Percentiles rank a stretch among this genome's conserved stretches.
Evolutionary conservation across 2,888 invertebrate genomes (phyloP).

Genomic region (Caenorhabditis becei): DNA sequence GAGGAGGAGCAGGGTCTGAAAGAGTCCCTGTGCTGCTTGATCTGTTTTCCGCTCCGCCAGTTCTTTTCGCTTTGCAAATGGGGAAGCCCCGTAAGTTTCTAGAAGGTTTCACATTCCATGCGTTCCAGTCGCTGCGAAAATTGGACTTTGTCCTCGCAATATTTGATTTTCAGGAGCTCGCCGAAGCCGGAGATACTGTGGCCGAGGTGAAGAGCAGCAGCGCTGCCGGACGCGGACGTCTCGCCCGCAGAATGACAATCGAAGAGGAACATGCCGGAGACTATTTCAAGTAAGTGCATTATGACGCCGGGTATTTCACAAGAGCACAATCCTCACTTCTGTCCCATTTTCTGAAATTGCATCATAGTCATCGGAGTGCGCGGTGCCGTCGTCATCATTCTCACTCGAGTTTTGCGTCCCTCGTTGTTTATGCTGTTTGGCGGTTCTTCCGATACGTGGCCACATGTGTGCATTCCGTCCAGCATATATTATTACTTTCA

Average conservation of each 20-base stretch:
- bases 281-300: slow-evolving; percentile 71
- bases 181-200: slow-evolving; percentile 52
- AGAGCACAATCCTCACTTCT: slow-evolving; percentile 4
- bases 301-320: neutral
- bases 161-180: slow-evolving; percentile 43
- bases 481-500: slow-evolving; percentile 11
- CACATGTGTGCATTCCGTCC: slow-evolving; percentile 14
- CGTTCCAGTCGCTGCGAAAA: neutral
- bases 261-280: slow-evolving; percentile 77
- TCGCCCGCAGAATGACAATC: slow-evolving; percentile 75
- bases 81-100: slow-evolving; percentile 20
- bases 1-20: slow-evolving; percentile 7
- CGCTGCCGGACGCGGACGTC: slow-evolving; percentile 60
- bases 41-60: slow-evolving; percentile 11
- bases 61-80: slow-evolving; percentile 8
- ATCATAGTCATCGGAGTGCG: neutral
- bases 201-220: slow-evolving; percentile 49
- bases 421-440: slow-evolving; percentile 16
- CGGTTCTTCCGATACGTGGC: slow-evolving; percentile 14
- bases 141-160: neutral
- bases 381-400: neutral
- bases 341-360: neutral
- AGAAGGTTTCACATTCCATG: neutral
- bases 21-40: slow-evolving; percentile 1
- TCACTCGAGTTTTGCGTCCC: neutral